Conservation (phyloP, 2,797 vertebrate species). For the Gymnoscopelus braueri region DNA sequence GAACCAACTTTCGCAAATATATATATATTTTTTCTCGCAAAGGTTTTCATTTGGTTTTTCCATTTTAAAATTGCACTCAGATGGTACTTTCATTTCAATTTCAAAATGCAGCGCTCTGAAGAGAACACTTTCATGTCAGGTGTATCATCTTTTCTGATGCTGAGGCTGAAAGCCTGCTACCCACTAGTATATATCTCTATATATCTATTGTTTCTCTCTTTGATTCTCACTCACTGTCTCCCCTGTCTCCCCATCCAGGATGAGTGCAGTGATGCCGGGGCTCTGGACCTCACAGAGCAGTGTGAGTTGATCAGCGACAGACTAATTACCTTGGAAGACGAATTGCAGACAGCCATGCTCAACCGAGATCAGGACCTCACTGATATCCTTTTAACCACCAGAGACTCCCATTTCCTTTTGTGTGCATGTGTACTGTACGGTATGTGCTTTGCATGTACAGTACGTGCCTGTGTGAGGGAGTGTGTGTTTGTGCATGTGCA, state of each 20-base stretch:
- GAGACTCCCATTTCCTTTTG: background rate
- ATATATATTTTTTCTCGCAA: no score
- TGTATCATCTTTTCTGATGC: background rate
- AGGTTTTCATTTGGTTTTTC: background rate
- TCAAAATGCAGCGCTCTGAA: background rate
- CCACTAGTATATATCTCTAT: no score
- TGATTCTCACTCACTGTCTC: no score
- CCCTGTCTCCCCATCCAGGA: conserved; percentile 27
- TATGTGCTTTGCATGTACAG: conserved; percentile 11
- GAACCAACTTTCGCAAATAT: no score
- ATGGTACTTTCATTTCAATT: background rate
- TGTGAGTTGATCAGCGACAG: conserved; percentile 87
- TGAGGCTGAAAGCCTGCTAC: background rate
- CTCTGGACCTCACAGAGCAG: conserved; percentile 81
- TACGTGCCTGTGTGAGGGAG: conserved; percentile 17
- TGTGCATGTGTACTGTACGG: background rate
- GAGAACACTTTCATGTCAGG: background rate
- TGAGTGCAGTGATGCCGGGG: conserved; percentile 67
- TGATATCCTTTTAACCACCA: conserved; percentile 87
- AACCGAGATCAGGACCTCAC: conserved; percentile 83
- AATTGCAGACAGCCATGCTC: conserved; percentile 82
- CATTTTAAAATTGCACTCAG: background rate
- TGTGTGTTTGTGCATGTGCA: conserved; percentile 19
- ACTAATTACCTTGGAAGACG: conserved; percentile 86
- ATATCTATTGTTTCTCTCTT: no score